phyloP scores from a whole-genome alignment of 2,113 vertebrate species.

The Colius striatus region DNA sequence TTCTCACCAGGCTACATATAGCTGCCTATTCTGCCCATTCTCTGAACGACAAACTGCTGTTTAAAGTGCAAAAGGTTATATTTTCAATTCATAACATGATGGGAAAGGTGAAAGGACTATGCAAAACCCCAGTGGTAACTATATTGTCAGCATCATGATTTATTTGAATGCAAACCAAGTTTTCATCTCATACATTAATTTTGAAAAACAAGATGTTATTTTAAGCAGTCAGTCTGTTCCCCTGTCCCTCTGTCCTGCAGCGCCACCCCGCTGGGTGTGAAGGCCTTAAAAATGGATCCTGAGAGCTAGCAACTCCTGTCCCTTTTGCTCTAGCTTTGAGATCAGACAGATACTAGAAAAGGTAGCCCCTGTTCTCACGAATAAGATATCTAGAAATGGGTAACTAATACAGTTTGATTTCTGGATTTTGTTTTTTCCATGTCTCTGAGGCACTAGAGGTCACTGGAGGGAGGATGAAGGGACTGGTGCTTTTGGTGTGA shows the following conservation, averaged over 20 bases:
- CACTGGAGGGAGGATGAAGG: background rate
- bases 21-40: background rate
- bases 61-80: background rate
- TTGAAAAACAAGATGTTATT: background rate
- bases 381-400: background rate
- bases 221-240: background rate
- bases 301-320: background rate
- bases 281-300: background rate
- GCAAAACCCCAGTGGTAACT: background rate
- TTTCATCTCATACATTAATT: background rate
- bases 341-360: background rate
- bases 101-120: background rate
- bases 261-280: fast-evolving
- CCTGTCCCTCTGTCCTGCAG: background rate
- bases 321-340: background rate
- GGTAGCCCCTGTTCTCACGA: background rate
- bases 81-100: background rate
- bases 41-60: background rate
- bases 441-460: background rate
- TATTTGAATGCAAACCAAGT: background rate
- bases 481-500: background rate
- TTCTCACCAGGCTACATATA: background rate
- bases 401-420: background rate
- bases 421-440: background rate
- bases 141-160: background rate